Base-by-base conservation (phyloP, 2,888 invertebrate genomes). In the Biston betularia region DNA sequence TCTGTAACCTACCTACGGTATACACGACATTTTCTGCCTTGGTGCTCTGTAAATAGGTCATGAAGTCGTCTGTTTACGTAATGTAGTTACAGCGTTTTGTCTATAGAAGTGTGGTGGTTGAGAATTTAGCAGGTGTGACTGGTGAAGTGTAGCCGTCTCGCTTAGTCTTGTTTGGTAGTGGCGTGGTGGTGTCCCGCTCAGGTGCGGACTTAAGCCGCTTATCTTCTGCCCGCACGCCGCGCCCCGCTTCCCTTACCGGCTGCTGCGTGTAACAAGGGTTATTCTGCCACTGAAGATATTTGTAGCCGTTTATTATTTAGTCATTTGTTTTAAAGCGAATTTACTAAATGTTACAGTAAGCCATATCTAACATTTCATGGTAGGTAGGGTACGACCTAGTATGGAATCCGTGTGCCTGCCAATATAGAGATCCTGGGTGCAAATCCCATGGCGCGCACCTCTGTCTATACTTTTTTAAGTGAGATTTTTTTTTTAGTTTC, bases 141-240 rank as follows among this genome's bases (percentile, higher is more conserved):
- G 91, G 88, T 69, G 82, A 89, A 79, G 77, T 88, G 70, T 78
- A 75, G 72, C 78, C 57, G 33, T 90, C 90, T 84, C 86, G 52
- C 61, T 90, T 78, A 34, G 0, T 33, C 82, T 52, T 34, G 56
- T 24, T 1, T 1, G 14, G 33, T 62, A 9, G 24, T 44, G n/a
- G 73, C 68, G 81, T 89, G 63, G 45, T 71, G 75, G 71, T 75
- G 75, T 90, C 88, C 80, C 86, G 71, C 71, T 87, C 84, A 77
- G 82, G 82, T 86, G 88, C 88, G 86, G 89, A 90, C 90, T 86
- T 93, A 93, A 93, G 93, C 93, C 91, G 93, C 93, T 93, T 93
- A 93, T 93, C 93, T 90, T 77, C 90, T 69, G 84, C 92, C 92
- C 91, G 91, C 93, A 91, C 92, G 88, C 90, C 89, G 78, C 90